phyloP scores from a whole-genome alignment of 2,888 invertebrate genomes.

The Noctuana brunneofusca region DNA sequence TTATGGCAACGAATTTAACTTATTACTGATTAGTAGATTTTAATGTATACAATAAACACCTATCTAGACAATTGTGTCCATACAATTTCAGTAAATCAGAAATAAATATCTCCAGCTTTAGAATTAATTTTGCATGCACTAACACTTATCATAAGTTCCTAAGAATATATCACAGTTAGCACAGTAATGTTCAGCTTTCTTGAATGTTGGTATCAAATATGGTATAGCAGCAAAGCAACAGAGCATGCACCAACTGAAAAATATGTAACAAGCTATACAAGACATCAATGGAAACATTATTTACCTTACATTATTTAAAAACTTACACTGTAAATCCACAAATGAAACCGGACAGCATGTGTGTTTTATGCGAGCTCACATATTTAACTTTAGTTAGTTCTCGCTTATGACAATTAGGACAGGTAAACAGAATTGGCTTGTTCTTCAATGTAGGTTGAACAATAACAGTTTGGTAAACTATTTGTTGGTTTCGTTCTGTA shows the following conservation, averaged over 20 bases:
- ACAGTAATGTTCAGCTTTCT: conserved; percentile 69
- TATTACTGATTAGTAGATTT: too few relatives aligned
- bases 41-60: not conserved
- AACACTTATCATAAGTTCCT: conserved; percentile 57
- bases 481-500: conserved; percentile 46
- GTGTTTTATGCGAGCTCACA: conserved; percentile 68
- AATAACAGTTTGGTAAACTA: conserved; percentile 58
- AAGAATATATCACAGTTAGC: conserved; percentile 65
- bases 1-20: too few relatives aligned
- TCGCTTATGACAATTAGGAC: conserved; percentile 61
- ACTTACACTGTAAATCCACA: conserved; percentile 73
- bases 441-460: conserved; percentile 57
- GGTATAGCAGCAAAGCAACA: conserved; percentile 72
- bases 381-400: conserved; percentile 64
- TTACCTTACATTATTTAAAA: not conserved
- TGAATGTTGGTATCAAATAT: conserved; percentile 61
- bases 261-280: not conserved
- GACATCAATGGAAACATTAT: not conserved
- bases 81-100: not conserved
- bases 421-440: conserved; percentile 57
- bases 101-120: not conserved
- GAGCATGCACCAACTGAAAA: conserved; percentile 70
- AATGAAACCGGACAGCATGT: conserved; percentile 71
- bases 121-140: too few relatives aligned
- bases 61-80: not conserved